Base-by-base conservation (phyloP, 2,888 invertebrate species). In the Macaria notata region DNA sequence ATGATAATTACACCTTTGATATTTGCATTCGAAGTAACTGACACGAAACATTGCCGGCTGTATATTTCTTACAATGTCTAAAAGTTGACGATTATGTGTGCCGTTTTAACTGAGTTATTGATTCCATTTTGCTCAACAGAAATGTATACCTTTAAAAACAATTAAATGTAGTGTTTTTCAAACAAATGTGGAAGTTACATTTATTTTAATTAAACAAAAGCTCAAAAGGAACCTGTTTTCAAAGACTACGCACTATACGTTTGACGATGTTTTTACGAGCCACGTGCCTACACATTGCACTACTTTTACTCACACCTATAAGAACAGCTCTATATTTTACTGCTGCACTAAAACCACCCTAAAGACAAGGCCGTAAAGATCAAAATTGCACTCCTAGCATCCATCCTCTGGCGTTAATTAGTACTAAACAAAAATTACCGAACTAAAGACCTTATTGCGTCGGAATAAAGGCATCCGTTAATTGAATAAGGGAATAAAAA, bases 401-500 rank as follows among this genome's bases (percentile, higher is more conserved):
- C 36, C 56, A 30, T 61, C 61, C 59, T 56, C 58, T 58, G 54
- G 60, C 63, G 65, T 68, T 64, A 66, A 68, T 68, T 68, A 68
- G 62, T 62, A 61, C 61, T 64, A 68, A 65, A 63, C 65, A 62
- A 63, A 61, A 64, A 61, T 66, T 54, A 66, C 63, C 43, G 46
- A 64, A 66, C 64, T 65, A 66, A 65, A 62, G 63, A 61, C 65
- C 65, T 65, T 68, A 68, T 62, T 63, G 59, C 66, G 54, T 61
- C 30, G 61, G 50, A 56, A 61, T 66, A 68, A 65, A 63, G 64
- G 62, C 61, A 59, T 58, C 49, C 52, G 59, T 58, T 63, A 71
- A 69, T 69, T 69, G 71, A 71, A 71, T 69, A 66, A 64, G 65
- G 64, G 64, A 65, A 68, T 71, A 69, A 71, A 71, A 71, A 65